These are phyloP conservation scores for Dendrophyllia cribrosa DNA, from an alignment of 64 coral and sea anemone species.

Conservation along the genomic window DNA sequence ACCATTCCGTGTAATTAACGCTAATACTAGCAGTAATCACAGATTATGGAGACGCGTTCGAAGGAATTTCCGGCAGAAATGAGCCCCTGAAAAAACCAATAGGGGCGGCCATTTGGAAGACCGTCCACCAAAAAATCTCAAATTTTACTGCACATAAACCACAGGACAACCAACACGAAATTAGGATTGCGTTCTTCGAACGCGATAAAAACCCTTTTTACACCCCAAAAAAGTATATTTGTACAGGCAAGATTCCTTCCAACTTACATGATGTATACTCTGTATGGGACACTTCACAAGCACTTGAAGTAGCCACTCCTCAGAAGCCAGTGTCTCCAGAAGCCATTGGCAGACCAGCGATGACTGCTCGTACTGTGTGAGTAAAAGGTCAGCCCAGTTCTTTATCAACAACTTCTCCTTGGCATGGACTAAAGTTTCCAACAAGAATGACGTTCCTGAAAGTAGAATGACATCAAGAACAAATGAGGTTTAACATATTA, in stretches of 20 bases:
- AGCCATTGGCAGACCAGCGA: constrained; percentile 88
- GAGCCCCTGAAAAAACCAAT: too few species aligned
- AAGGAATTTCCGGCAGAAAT: too few species aligned
- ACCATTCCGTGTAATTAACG: too few species aligned
- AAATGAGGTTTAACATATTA: not conserved
- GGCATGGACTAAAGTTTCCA: constrained; percentile 94
- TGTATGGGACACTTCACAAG: constrained; percentile 93
- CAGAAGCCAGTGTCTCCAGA: constrained; percentile 72
- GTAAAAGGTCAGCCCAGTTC: constrained; percentile 90
- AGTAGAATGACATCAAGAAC: not conserved
- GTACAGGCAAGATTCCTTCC: not conserved
- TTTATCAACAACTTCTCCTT: constrained; percentile 95
- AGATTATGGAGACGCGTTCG: too few species aligned
- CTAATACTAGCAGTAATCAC: too few species aligned
- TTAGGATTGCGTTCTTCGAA: too few species aligned
- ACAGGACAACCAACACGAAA: too few species aligned
- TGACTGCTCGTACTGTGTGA: constrained; percentile 85
- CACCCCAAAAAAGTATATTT: not conserved
- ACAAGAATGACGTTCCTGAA: constrained; percentile 78
- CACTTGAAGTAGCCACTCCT: constrained; percentile 94
- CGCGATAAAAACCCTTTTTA: too few species aligned
- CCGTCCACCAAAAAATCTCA: too few species aligned
- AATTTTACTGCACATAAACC: too few species aligned
- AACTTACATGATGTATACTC: constrained; percentile 79
- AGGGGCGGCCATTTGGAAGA: too few species aligned